phyloP scores from a whole-genome alignment of 2,888 invertebrate genomes.

The Diploptera punctata region DNA sequence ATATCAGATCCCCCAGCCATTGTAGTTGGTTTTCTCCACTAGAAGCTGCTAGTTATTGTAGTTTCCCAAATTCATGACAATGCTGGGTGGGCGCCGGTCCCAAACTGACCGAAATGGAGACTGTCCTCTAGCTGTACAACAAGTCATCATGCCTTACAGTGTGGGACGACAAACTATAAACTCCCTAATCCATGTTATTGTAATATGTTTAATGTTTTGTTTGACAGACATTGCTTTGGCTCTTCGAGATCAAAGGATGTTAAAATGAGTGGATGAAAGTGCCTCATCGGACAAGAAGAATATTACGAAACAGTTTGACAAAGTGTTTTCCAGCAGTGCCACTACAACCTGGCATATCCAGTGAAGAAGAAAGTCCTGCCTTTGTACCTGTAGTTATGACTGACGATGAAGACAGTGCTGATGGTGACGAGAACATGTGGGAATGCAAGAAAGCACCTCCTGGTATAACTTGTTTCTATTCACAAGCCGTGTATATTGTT shows the following conservation, averaged over 20 bases:
- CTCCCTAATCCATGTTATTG: background rate
- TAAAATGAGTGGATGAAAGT: slow-evolving; percentile 23
- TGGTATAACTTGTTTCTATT: no score
- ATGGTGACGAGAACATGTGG: slow-evolving; percentile 1
- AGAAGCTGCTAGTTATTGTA: no score
- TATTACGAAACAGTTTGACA: background rate
- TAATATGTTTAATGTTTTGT: no score
- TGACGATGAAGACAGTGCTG: background rate
- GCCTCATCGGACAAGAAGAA: background rate
- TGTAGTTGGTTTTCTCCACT: no score
- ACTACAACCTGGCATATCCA: background rate
- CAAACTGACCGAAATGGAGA: no score
- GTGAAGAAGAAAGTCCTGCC: background rate
- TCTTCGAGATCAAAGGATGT: slow-evolving; percentile 15
- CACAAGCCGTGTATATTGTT: no score
- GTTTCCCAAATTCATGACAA: no score
- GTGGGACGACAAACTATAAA: background rate
- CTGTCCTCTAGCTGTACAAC: background rate
- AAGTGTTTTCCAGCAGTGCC: slow-evolving; percentile 11
- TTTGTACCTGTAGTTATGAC: background rate
- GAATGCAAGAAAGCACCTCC: slow-evolving; percentile 25
- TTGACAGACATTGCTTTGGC: slow-evolving; percentile 23
- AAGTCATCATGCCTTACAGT: background rate
- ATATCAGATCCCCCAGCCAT: no score
- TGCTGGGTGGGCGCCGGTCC: no score